phyloP scores from a whole-genome alignment of 2,797 vertebrate species.

The Anguilla anguilla region DNA sequence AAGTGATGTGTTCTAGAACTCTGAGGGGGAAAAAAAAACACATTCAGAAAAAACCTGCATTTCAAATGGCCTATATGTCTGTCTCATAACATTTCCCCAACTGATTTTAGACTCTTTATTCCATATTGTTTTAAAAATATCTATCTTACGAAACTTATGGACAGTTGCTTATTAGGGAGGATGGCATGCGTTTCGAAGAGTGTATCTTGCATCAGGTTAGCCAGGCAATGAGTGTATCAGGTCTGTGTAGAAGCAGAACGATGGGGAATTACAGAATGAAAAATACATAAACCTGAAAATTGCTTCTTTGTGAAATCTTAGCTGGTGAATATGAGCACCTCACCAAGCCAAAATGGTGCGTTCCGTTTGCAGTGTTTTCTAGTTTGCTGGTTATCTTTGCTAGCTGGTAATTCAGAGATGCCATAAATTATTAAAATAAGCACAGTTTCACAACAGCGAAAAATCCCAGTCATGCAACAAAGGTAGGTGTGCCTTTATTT shows the following conservation, averaged over 20 bases:
- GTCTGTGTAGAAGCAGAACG: not conserved
- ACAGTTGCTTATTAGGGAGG: not conserved
- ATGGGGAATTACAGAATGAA: not conserved
- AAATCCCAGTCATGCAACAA: not conserved
- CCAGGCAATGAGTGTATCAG: not conserved
- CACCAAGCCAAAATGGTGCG: no score
- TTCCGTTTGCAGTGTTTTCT: no score
- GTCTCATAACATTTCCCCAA: not conserved
- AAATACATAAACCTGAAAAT: not conserved
- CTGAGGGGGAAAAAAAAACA: no score
- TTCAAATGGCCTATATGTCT: no score
- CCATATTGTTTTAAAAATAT: not conserved
- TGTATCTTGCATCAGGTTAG: not conserved
- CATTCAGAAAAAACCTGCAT: no score
- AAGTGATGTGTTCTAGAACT: no score
- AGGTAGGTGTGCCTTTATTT: not conserved
- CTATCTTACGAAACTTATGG: not conserved
- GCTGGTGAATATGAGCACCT: no score
- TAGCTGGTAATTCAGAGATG: not conserved
- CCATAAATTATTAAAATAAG: not conserved
- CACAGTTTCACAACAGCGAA: not conserved
- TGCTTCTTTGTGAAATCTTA: no score
- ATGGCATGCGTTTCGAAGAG: not conserved
- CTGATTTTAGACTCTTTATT: not conserved
- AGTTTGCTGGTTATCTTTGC: not conserved